Evolutionary conservation across 2,888 invertebrate genomes (phyloP).

Genomic region (Ophioninae sp.): DNA sequence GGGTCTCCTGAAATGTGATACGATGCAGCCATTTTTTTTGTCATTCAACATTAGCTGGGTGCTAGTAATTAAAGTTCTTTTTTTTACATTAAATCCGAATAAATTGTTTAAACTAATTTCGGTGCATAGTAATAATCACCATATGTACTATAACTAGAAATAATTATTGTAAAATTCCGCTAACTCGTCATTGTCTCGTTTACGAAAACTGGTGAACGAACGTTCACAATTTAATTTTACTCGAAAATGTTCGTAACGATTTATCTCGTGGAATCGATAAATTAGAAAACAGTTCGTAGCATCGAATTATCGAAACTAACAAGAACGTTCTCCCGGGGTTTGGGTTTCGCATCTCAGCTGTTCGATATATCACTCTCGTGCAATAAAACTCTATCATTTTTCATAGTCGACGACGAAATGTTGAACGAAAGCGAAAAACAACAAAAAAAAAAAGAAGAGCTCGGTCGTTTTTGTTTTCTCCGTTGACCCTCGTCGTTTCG

Average conservation of each 20-base stretch:
- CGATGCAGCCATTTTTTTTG: background rate
- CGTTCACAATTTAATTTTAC: background rate
- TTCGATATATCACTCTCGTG: background rate
- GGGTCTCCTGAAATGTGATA: background rate
- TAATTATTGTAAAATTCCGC: background rate
- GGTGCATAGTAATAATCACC: background rate
- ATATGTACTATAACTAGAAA: background rate
- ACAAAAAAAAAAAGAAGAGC: background rate
- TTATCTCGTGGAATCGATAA: background rate
- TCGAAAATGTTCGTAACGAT: background rate
- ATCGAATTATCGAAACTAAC: background rate
- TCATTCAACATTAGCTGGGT: background rate
- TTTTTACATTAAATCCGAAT: background rate
- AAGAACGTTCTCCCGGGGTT: background rate
- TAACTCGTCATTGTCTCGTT: background rate
- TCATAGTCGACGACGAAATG: background rate
- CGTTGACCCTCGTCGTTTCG: slow-evolving; percentile 5
- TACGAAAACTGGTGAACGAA: background rate
- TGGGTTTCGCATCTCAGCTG: background rate
- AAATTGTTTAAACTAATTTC: background rate
- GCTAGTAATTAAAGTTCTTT: background rate
- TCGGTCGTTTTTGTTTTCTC: slow-evolving; percentile 4
- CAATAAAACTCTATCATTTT: slow-evolving; percentile 7
- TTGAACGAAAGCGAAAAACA: background rate
- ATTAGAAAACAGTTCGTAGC: background rate